Evolutionary conservation across 2,888 invertebrate genomes (phyloP), one percentile per base, ranked within the genome.

Genomic region (Rhimphoctona megacephalus): DNA sequence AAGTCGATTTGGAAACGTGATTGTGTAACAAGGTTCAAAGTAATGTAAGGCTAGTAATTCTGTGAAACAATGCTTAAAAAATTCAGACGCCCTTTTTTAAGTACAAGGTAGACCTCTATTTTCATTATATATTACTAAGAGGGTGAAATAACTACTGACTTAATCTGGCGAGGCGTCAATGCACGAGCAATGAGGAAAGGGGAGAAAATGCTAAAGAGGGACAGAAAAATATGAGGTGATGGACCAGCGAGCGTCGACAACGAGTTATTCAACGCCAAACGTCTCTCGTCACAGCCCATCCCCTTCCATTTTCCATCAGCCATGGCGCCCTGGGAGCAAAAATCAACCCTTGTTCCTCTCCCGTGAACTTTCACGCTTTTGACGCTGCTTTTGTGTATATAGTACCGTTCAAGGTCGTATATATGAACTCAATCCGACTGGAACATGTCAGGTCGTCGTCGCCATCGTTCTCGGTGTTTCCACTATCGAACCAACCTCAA

Each of bases 381-480:
- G 85, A 82, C 85, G 78, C 77, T 83, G 85, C 85, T 89, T 88
- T 88, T 86, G 88, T 86, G 89, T 82, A 77, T 33, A 39, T 30
- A 49, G 46, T 36, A 17, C 85, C 67, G 83, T 85, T 74, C 79
- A n/a, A n/a, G n/a, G n/a, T 64, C 74, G 69, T 64, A 78, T 82
- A 80, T 85, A 86, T 87, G 87, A 83, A 85, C 86, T 87, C 77
- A 74, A 90, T 90, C 90, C 89, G 89, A 89, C 88, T 87, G 90
- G 87, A 87, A 88, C 87, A 84, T 87, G 87, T 88, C 83, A 85
- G 85, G 86, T 88, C 86, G 85, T 88, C 85, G 81, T 81, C 81
- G 49, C 73, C 82, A 52, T 81, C 81, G 39, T 73, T 80, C 74
- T 19, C 43, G 54, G 70, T 67, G 54, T 77, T 78, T 67, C 43